Base-by-base conservation (phyloP, 2,888 invertebrate species). In the Stenotaenia linearis region DNA sequence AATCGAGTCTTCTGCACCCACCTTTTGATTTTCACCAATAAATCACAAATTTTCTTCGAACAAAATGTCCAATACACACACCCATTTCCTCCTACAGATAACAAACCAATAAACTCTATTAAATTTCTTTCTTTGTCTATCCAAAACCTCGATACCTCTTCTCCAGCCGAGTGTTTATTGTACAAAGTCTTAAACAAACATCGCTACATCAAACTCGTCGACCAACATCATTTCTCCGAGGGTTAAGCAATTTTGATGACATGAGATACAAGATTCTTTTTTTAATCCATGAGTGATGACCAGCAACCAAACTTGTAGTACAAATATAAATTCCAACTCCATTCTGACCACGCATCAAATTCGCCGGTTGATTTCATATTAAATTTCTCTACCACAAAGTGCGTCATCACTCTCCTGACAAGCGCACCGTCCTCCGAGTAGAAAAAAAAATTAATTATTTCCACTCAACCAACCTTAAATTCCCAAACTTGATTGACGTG, bases 1-100 rank as follows among this genome's bases (percentile, higher is more conserved):
- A 69, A 69, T 69, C 69, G 69, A 69, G 15, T 28, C n/a, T 10
- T 69, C 25, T 28, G 69, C 28, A 69, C 69, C 69, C 69, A 69
- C 69, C 21, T 69, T 28, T 69, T 69, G 69, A 69, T 69, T 69
- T 25, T 10, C 12, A 69, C 69, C 69, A 69, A 69, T 69, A 69
- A 69, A 69, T 69, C 69, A 69, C 50, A 0, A 69, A 28, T 15
- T 69, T 69, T 56, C 7, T 56, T 0, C n/a, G 18, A 23, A n/a
- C 56, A 12, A 56, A 56, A 56, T 9, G 18, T 56, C 18, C 56
- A 56, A 56, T 37, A 56, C n/a, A 15, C 18, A 45, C 56, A 23
- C 61, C 12, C 23, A 12, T 25, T 15, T 10, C 25, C 23, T n/a
- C 15, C n/a, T 7, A 50, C 18, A 21, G 1, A 40, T 9, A 40